These are phyloP conservation scores for Agrenia bidenticulata DNA, from an alignment of 2,888 invertebrate genomes.

Conservation along the genomic window DNA sequence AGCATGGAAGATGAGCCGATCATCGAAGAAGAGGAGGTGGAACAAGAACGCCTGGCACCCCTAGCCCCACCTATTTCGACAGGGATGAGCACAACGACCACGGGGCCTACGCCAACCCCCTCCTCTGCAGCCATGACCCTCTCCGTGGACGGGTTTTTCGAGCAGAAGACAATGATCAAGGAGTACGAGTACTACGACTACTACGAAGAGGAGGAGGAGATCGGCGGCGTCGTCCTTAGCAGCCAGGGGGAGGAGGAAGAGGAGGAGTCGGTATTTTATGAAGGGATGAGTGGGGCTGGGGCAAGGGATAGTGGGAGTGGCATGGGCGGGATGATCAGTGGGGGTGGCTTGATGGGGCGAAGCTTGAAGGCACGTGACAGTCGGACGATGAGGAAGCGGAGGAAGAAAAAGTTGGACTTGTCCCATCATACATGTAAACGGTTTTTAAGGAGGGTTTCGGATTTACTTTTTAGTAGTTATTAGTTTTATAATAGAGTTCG, in stretches of 20 bases:
- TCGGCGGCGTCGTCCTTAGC: too few relatives aligned
- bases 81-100: slow-evolving; percentile 42
- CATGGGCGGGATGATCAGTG: not conserved
- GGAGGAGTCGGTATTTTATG: slow-evolving; percentile 7
- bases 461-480: not conserved
- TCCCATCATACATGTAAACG: slow-evolving; percentile 84
- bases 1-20: not conserved
- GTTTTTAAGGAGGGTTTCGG: slow-evolving; percentile 55
- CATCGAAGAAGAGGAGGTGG: slow-evolving; percentile 16
- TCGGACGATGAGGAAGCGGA: slow-evolving; percentile 5
- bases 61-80: slow-evolving; percentile 56
- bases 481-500: too few relatives aligned
- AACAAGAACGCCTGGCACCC: slow-evolving; percentile 56
- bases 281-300: too few relatives aligned
- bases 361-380: not conserved
- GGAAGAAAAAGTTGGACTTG: slow-evolving; percentile 55
- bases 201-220: not conserved
- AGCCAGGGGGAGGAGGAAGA: slow-evolving; percentile 5
- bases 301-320: too few relatives aligned
- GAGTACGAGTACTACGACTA: slow-evolving; percentile 5
- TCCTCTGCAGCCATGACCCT: slow-evolving; percentile 82
- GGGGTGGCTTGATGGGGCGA: not conserved
- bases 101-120: slow-evolving; percentile 65
- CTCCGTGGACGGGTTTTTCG: slow-evolving; percentile 80
- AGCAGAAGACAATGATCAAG: slow-evolving; percentile 55